A percentile compares a stretch with the other conserved stretches of the same genome.
These are phyloP conservation scores for Sapajus apella DNA, from an alignment of 2,113 vertebrate species.

Conservation along the genomic window DNA sequence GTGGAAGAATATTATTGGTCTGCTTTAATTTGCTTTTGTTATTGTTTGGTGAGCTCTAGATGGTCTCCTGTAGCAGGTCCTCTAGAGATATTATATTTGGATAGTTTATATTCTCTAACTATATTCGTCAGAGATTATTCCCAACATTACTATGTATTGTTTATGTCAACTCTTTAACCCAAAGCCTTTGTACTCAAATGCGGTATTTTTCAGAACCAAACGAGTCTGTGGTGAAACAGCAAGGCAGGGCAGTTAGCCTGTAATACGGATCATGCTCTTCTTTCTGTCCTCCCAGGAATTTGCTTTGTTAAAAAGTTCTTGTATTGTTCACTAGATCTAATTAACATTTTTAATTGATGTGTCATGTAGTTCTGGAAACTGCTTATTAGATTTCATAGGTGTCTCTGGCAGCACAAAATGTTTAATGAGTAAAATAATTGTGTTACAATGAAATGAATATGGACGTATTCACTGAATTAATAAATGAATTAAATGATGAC, in stretches of 20 bases:
- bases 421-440: slow-evolving; percentile 71
- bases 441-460: slow-evolving; percentile 59
- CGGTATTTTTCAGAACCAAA: not conserved
- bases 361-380: slow-evolving; percentile 60
- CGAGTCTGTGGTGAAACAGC: not conserved
- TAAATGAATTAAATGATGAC: slow-evolving; percentile 42
- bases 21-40: not conserved
- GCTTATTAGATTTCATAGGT: slow-evolving; percentile 68
- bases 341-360: slow-evolving; percentile 55
- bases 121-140: not conserved
- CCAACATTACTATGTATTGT: not conserved
- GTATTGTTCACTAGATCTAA: slow-evolving; percentile 46
- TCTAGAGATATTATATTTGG: not conserved
- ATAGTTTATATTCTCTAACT: not conserved
- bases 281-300: not conserved
- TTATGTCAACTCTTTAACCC: not conserved
- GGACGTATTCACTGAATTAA: slow-evolving; percentile 55
- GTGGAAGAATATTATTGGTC: too few species aligned
- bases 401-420: slow-evolving; percentile 66
- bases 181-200: not conserved
- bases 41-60: not conserved
- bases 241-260: not conserved
- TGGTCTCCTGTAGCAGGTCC: not conserved
- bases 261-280: not conserved
- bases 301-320: slow-evolving; percentile 43